Percentiles rank a stretch among this genome's conserved stretches.
phyloP scores from a whole-genome alignment of 2,797 vertebrate genomes.

The Sarcoramphus papa region DNA sequence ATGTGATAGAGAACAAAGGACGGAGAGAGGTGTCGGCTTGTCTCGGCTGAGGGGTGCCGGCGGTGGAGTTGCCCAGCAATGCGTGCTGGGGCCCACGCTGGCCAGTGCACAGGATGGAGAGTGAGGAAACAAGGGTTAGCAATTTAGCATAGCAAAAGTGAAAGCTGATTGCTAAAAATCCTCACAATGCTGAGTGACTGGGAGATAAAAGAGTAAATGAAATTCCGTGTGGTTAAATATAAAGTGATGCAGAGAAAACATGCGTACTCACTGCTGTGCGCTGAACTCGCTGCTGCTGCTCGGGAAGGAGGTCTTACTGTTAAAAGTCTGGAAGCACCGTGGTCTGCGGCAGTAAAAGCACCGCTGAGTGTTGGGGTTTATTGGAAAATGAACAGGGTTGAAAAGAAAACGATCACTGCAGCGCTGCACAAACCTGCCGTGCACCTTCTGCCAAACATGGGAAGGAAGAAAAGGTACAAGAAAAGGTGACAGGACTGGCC shows the following conservation, averaged over 20 bases:
- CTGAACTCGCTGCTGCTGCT: background rate
- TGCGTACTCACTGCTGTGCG: accelerated
- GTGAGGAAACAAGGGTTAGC: background rate
- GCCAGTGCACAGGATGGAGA: accelerated
- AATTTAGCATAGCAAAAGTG: background rate
- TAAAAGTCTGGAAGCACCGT: background rate
- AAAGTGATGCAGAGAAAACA: background rate
- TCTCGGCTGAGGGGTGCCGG: accelerated
- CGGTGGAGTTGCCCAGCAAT: background rate
- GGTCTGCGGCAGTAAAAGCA: background rate
- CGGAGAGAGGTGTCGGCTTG: background rate
- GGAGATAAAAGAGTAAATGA: background rate
- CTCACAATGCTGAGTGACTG: too few species aligned
- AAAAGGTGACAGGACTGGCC: too few species aligned
- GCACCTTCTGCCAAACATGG: accelerated
- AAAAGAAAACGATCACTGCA: accelerated
- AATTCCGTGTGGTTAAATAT: background rate
- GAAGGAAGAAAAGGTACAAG: background rate
- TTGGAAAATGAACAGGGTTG: background rate
- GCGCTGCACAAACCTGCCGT: accelerated
- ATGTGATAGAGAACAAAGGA: background rate
- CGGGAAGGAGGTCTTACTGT: background rate
- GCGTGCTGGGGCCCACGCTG: accelerated
- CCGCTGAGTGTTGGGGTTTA: background rate
- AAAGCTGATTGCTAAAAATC: background rate